These are phyloP conservation scores for Spilarctia lutea DNA, from an alignment of 2,888 invertebrate genomes.

Conservation along the genomic window DNA sequence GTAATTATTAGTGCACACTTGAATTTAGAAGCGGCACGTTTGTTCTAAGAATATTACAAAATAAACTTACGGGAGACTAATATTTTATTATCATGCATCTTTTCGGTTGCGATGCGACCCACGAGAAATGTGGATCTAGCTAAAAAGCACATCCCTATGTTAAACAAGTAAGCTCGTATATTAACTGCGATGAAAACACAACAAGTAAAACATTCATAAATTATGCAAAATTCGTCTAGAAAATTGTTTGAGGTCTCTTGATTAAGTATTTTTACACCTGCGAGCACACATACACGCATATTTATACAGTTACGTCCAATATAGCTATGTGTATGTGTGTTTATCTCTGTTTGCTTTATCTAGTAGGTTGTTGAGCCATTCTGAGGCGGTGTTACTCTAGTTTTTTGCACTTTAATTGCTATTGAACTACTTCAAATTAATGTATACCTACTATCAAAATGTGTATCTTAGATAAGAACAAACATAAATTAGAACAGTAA, in stretches of 20 bases:
- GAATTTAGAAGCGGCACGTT: too few species aligned
- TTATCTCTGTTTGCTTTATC: background rate
- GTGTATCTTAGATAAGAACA: background rate
- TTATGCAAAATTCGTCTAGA: constrained; percentile 24
- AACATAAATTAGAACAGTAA: background rate
- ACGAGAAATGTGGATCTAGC: too few species aligned
- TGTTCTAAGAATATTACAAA: too few species aligned
- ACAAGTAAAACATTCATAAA: constrained; percentile 9
- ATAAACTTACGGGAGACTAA: too few species aligned
- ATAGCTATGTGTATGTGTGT: background rate
- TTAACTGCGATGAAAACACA: background rate
- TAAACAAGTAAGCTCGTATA: constrained; percentile 8
- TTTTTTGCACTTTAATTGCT: background rate
- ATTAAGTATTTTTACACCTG: constrained; percentile 28
- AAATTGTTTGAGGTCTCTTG: constrained; percentile 32
- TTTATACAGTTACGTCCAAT: background rate
- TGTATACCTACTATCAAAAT: background rate
- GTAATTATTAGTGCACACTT: too few species aligned
- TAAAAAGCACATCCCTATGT: background rate
- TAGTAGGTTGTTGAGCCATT: background rate
- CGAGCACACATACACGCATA: background rate
- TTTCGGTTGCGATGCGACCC: background rate
- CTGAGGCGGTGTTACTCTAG: background rate
- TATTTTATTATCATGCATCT: too few species aligned
- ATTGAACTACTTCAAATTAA: background rate